phyloP scores from a whole-genome alignment of 2,113 vertebrate species.

The Lycaon pictus region DNA sequence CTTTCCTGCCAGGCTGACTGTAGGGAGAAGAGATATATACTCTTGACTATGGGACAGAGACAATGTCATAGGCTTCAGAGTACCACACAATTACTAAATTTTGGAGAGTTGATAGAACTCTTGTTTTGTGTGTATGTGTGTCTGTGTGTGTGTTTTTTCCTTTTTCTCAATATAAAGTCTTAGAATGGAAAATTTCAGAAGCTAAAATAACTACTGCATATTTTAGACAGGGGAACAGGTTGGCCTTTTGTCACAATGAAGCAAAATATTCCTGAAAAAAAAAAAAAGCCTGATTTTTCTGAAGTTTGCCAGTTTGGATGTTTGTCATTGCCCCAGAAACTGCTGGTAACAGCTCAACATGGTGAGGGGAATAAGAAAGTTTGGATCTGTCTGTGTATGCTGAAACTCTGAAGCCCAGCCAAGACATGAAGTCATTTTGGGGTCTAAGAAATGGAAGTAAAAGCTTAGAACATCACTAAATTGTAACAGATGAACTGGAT shows the following conservation, averaged over 20 bases:
- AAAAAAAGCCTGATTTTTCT: constrained; percentile 24
- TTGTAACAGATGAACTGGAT: constrained; percentile 79
- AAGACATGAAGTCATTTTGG: constrained; percentile 77
- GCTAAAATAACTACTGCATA: constrained; percentile 67
- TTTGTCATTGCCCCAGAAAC: constrained; percentile 70
- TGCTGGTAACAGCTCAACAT: constrained; percentile 49
- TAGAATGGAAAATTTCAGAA: constrained; percentile 57
- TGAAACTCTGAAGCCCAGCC: constrained; percentile 65
- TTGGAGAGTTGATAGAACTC: neutral
- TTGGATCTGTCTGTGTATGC: constrained; percentile 46
- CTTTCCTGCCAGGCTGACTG: neutral
- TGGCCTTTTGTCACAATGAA: constrained; percentile 75
- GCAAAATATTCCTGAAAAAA: constrained; percentile 56
- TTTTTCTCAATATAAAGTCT: constrained; percentile 52
- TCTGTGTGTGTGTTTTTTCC: neutral
- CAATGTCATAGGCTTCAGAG: neutral
- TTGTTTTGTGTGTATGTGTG: neutral
- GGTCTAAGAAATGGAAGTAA: constrained; percentile 64
- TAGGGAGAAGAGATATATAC: neutral
- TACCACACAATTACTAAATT: neutral
- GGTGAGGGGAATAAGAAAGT: constrained; percentile 46
- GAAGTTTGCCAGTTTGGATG: constrained; percentile 69
- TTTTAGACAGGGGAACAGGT: constrained; percentile 69
- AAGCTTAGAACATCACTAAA: constrained; percentile 75
- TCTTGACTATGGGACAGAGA: neutral